phyloP scores from a whole-genome alignment of 2,888 invertebrate species.

The Gymnocheta viridis region DNA sequence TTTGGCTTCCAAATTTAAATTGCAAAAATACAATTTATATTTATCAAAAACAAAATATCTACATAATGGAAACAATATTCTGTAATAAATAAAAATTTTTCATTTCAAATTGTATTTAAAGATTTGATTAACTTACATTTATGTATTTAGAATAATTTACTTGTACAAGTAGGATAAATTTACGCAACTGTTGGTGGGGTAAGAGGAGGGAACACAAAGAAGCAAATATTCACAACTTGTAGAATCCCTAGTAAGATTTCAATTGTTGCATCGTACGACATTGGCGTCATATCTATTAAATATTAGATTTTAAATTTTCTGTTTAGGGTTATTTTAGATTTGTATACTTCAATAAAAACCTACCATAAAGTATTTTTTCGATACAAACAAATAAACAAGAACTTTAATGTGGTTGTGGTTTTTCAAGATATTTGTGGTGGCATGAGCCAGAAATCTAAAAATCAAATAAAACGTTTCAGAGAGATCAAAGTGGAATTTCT shows the following conservation, averaged over 20 bases:
- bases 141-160: background rate
- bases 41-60: constrained; percentile 51
- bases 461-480: background rate
- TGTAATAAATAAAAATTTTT: constrained; percentile 20
- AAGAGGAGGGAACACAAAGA: background rate
- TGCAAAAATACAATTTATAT: constrained; percentile 60
- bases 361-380: constrained; percentile 11
- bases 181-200: background rate
- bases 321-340: constrained; percentile 16
- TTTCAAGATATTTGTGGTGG: constrained; percentile 18
- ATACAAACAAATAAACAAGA: background rate
- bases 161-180: background rate
- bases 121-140: constrained; percentile 50
- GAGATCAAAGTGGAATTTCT: background rate
- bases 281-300: constrained; percentile 52
- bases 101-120: constrained; percentile 24
- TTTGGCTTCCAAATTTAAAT: constrained; percentile 39
- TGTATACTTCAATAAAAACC: constrained; percentile 35
- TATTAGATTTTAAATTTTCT: constrained; percentile 7
- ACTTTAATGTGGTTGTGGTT: constrained; percentile 37
- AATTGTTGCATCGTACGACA: constrained; percentile 38
- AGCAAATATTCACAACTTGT: constrained; percentile 9
- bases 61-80: constrained; percentile 40
- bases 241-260: constrained; percentile 21
- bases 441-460: background rate